Base-by-base conservation (phyloP, 2,797 vertebrate species). In the Mormyrus proboscirostris region DNA sequence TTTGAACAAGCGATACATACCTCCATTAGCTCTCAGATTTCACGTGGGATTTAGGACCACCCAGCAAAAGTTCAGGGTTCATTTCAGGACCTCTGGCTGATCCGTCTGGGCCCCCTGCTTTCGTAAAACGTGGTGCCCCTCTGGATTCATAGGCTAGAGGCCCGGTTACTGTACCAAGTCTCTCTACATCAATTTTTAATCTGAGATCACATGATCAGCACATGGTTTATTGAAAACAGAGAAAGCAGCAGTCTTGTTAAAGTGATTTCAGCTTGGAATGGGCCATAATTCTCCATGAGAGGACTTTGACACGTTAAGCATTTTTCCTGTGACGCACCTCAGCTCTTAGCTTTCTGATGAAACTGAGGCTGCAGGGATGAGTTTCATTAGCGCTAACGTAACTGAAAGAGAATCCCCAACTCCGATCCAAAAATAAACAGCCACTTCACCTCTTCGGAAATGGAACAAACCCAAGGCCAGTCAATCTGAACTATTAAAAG, bases 371-470 rank as follows among this genome's bases (percentile, higher is more conserved):
- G 50, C 25, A 55, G 22, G 65, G 49, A 82, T 65, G 88, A 50
- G 33, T 90, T 91, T 91, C 90, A 91, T 92, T 91, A 92, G 91
- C 76, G 89, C 89, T 89, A 86, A 44, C 59, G 87, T 88, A 89
- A 88, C 88, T 89, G 90, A 90, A 85, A 88, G 62, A 89, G 59
- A 86, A 47, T 92, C 93, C 93, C 92, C 57, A 7, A 76, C 88
- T 49, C 88, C 51, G 51, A n/a, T 29, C 88, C 88, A 88, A 89
- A 92, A 90, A 91, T 91, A 92, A 91, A 89, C 87, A 12, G 82
- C n/a, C 82, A 29, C 44, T 49, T 53, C 88, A 22, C 33, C 6
- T n/a, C 69, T 69, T 89, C 33, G 44, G 90, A 33, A 3, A 82
- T 76, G 89, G 62, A 57, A 2, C n/a, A 47, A 86, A 86, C 25